Base-by-base conservation (phyloP, 2,888 invertebrate genomes). In the Entomobrya proxima region DNA sequence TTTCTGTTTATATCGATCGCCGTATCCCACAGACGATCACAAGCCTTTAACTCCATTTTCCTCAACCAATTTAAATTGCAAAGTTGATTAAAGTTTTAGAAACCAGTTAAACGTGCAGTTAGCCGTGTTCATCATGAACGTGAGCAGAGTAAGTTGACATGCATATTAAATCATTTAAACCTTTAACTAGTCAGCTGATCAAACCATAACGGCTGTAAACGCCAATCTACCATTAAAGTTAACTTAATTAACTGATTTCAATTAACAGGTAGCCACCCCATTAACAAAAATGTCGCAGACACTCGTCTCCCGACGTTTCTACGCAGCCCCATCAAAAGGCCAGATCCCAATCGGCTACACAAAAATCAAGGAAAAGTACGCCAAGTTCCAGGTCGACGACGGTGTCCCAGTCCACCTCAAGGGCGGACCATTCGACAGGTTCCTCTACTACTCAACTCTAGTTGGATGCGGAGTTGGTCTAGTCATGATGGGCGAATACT, bases 391-490 rank as follows among this genome's bases (percentile, higher is more conserved):
- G 87, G 55, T 61, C n/a, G 82, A 82, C 7, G 86, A 88, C 64
- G 88, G 87, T 11, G 72, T 76, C 18, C 88, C 88, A 24, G 83
- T 88, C 21, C 88, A 88, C 50, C 58, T 88, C 47, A 88, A 88
- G 77, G 82, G 84, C n/a, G 88, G 88, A 37, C 7, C 82, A 9
- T n/a, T 47, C 0, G 87, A 87, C 67, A 35, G 55, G 3, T 37
- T 87, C 32, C 74, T 89, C n/a, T 89, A 85, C 67, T 69, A 27
- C 18, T 7, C 69, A 2, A 89, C 89, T 0, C 13, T 88, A 3
- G 72, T 35, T 0, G 15, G 77, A 3, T 69, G 72, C 32, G 82
- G 21, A 1, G 55, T 80, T 35, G 87, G 88, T 13, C 4, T 88
- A 0, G 58, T 40, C 37, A 83, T 77, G 27, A 58, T 44, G 37